These are phyloP conservation scores for Trididemnum clinides DNA, from an alignment of 23 tunicate genomes.

Conservation along the genomic window DNA sequence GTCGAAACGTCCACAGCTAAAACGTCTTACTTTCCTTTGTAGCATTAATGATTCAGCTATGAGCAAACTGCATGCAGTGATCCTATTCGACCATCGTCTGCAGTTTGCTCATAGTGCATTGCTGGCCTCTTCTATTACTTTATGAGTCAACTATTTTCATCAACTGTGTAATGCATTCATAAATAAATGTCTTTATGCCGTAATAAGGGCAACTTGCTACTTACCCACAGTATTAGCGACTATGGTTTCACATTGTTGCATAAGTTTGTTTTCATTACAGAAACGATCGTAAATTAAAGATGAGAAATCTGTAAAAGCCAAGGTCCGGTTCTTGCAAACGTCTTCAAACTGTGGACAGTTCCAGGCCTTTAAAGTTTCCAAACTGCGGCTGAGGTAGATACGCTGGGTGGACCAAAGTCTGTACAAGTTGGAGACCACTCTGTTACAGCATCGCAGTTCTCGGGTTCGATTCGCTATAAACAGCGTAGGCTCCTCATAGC, in stretches of 20 bases:
- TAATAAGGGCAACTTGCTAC: too few relatives aligned
- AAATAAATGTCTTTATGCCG: too few relatives aligned
- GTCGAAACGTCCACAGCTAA: too few relatives aligned
- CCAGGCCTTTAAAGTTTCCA: conserved; percentile 61
- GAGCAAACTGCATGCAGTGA: too few relatives aligned
- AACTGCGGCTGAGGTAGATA: conserved; percentile 23
- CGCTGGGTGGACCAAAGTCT: conserved; percentile 23
- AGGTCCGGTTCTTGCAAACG: conserved; percentile 46
- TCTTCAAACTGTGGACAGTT: conserved; percentile 54
- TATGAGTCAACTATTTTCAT: too few relatives aligned
- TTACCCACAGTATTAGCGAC: background rate
- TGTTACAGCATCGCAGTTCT: conserved; percentile 60
- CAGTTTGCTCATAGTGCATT: too few relatives aligned
- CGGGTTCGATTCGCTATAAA: conserved; percentile 23
- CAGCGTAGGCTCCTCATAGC: conserved; percentile 27
- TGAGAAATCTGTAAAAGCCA: conserved; percentile 50
- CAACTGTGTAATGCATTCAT: too few relatives aligned
- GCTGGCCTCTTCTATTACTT: too few relatives aligned
- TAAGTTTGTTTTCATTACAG: conserved; percentile 39
- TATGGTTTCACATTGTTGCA: conserved; percentile 17
- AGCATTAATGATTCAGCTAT: too few relatives aligned
- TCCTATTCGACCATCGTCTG: too few relatives aligned
- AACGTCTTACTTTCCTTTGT: too few relatives aligned
- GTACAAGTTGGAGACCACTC: background rate
- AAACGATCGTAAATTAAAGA: conserved; percentile 55